Conservation (phyloP, 2,113 vertebrate genomes). For the Silurus meridionalis region DNA sequence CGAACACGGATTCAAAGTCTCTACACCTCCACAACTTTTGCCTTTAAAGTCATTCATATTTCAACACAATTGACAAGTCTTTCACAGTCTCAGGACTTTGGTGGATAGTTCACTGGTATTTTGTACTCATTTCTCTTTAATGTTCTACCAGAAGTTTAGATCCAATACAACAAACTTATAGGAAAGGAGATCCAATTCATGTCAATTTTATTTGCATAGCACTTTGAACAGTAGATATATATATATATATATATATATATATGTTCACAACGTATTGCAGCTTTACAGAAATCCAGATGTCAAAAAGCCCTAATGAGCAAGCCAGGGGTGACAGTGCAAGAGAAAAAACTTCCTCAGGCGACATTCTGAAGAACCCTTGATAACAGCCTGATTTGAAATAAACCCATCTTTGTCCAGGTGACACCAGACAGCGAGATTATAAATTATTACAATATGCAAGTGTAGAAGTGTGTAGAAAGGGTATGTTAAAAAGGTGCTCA, state of each 20-base stretch:
- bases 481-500: not conserved
- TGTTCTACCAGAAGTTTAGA: not conserved
- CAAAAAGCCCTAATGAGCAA: not conserved
- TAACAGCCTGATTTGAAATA: not conserved
- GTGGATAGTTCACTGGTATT: not conserved
- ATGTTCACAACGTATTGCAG: not conserved
- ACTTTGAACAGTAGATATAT: not conserved
- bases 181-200: not conserved
- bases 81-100: not conserved
- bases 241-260: not conserved
- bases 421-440: not conserved
- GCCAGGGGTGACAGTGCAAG: not conserved
- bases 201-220: not conserved
- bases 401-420: not conserved
- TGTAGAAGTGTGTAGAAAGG: not conserved
- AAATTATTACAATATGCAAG: not conserved
- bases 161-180: not conserved
- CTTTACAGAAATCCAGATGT: not conserved
- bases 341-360: not conserved
- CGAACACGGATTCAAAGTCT: not conserved
- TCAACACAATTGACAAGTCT: not conserved
- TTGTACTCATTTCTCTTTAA: not conserved
- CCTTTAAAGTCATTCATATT: not conserved
- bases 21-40: not conserved
- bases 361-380: not conserved